Evolutionary conservation across 2,888 invertebrate species (phyloP), one percentile per base, ranked within the genome.

Genomic region (Maniola hyperantus): DNA sequence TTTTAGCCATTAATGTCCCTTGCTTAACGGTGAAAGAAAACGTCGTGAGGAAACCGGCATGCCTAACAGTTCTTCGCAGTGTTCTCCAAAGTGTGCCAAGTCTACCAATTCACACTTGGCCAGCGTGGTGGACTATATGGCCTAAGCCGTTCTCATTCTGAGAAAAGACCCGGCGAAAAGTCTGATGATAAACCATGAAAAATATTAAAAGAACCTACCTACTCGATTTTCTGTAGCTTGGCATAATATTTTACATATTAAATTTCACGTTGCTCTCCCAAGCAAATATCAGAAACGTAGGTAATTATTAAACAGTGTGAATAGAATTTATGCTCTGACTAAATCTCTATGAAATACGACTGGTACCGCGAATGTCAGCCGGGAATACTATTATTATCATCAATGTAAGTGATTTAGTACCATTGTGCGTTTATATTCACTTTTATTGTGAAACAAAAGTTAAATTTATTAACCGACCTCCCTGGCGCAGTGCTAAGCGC

Each of bases 291-390:
- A 53, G 53, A 53, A 53, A 62, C 62, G 53, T 79, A 48, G 48
- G 48, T 48, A 79, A 80, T 80, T 78, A 80, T 74, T 78, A 73
- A 79, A 81, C 80, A 81, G 81, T 61, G 61, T 57, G 64, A 64
- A 64, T 36, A 50, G 64, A 57, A 57, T 64, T 83, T 83, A 84
- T 82, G 77, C 73, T 72, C 74, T 68, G 77, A 77, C 76, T 79
- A 79, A 84, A 83, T 83, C 82, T 82, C 78, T 78, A 79, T 84
- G 82, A 84, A 77, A 80, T 82, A 83, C 79, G 76, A 74, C 75
- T 72, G 74, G 79, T 72, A 77, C 72, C 70, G 66, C 70, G 66
- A 67, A 64, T 66, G 71, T 68, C 71, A 65, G 62, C 62, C 46
- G 62, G 64, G 77, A 79, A 83, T 81, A 82, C 80, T 79, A 79